Evolutionary conservation across 2,888 invertebrate genomes (phyloP).

Genomic region (Isoperla grammatica): DNA sequence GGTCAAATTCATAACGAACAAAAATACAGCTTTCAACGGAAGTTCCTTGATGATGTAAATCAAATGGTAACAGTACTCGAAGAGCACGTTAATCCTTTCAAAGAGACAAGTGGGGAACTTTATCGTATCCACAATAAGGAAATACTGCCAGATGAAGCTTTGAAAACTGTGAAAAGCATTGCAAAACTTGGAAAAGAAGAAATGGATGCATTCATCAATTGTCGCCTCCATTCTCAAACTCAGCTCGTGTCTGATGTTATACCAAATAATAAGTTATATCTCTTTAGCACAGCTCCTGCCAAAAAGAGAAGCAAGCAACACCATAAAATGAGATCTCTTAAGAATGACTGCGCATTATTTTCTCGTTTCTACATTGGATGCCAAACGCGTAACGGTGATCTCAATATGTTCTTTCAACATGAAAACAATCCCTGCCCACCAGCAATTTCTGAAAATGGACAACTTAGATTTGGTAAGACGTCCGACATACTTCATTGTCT

Average conservation of each 20-base stretch:
- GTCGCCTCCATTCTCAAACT: not conserved
- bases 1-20: slow-evolving; percentile 20
- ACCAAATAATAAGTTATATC: not conserved
- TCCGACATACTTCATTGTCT: slow-evolving; percentile 13
- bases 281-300: no score
- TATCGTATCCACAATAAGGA: slow-evolving; percentile 18
- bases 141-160: slow-evolving; percentile 8
- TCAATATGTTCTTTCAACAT: slow-evolving; percentile 13
- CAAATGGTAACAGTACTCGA: slow-evolving; percentile 16
- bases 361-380: slow-evolving; percentile 16
- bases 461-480: slow-evolving; percentile 9
- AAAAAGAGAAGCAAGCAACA: not conserved
- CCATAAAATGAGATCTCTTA: slow-evolving; percentile 9
- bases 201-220: slow-evolving; percentile 13
- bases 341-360: slow-evolving; percentile 18
- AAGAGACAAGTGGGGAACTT: slow-evolving; percentile 20
- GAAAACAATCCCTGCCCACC: slow-evolving; percentile 12
- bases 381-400: slow-evolving; percentile 16
- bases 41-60: slow-evolving; percentile 21
- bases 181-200: slow-evolving; percentile 11
- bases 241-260: not conserved
- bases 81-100: slow-evolving; percentile 23
- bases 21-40: slow-evolving; percentile 17
- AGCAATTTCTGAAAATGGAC: slow-evolving; percentile 17
- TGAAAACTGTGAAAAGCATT: slow-evolving; percentile 5